Conservation (phyloP, 1,140 invertebrate genomes). For the Hermetia illucens region DNA sequence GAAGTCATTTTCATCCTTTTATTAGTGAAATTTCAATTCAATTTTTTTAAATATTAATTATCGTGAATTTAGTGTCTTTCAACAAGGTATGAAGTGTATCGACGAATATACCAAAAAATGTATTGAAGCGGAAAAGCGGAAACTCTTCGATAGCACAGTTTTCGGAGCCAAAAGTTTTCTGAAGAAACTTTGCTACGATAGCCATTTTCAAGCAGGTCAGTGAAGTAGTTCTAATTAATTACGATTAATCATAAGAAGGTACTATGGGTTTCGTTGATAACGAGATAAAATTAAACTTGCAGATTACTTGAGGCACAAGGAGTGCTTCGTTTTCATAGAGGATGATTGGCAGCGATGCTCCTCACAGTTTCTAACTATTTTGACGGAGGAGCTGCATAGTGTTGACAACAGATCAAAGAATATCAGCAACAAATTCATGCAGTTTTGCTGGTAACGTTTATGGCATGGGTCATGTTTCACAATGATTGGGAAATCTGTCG, state of each 20-base stretch:
- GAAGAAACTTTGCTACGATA: conserved; percentile 21
- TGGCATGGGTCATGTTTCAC: too few species aligned
- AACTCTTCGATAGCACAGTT: conserved; percentile 20
- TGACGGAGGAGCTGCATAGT: conserved; percentile 20
- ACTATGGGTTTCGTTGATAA: neutral
- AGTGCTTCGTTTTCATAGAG: conserved; percentile 24
- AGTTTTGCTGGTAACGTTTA: conserved; percentile 29
- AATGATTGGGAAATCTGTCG: too few species aligned
- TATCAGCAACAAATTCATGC: conserved; percentile 22
- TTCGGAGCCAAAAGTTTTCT: conserved; percentile 23
- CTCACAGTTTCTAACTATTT: conserved; percentile 19
- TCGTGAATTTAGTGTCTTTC: conserved; percentile 24
- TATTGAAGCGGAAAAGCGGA: conserved; percentile 16
- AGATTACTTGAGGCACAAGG: conserved; percentile 28
- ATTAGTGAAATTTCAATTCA: too few species aligned
- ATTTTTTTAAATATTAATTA: too few species aligned
- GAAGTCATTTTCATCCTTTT: too few species aligned
- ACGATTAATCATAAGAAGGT: neutral
- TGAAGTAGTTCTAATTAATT: neutral
- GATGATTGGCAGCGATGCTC: conserved; percentile 24
- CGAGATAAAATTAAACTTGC: conserved; percentile 5
- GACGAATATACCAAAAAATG: conserved; percentile 22
- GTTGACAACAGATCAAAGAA: conserved; percentile 11
- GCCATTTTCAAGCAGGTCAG: conserved; percentile 23
- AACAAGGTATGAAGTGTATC: conserved; percentile 25